phyloP scores from a whole-genome alignment of 2,113 vertebrate species.

The Chionodraco myersi region DNA sequence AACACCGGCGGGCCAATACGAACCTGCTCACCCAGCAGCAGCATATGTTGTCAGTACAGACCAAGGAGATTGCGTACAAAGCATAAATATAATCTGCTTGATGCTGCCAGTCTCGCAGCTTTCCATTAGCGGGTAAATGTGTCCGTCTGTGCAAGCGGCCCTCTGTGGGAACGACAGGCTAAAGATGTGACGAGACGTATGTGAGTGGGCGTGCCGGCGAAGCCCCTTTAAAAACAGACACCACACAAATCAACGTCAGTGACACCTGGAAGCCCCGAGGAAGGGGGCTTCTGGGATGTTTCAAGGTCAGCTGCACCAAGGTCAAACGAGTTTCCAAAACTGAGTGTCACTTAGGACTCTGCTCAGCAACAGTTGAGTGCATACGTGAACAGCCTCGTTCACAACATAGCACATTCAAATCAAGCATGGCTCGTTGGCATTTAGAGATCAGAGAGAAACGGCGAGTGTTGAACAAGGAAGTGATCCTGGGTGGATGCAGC shows the following conservation, averaged over 20 bases:
- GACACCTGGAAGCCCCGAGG: conserved; percentile 69
- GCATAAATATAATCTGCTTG: not conserved
- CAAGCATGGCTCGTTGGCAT: conserved; percentile 1
- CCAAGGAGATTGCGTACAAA: conserved; percentile 24
- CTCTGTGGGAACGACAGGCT: conserved; percentile 16
- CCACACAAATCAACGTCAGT: conserved; percentile 64
- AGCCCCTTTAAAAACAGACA: conserved; percentile 51
- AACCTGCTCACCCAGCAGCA: conserved; percentile 28
- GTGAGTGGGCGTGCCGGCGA: conserved; percentile 25
- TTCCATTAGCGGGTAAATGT: conserved; percentile 5
- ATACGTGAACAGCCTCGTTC: conserved; percentile 17
- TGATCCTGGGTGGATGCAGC: conserved; percentile 73
- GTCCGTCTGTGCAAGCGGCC: conserved; percentile 1
- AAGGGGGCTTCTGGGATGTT: conserved; percentile 40
- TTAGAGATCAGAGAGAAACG: conserved; percentile 30
- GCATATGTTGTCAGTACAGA: conserved; percentile 5
- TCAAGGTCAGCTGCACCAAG: conserved; percentile 79
- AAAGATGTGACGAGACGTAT: conserved; percentile 30
- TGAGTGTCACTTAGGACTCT: conserved; percentile 57
- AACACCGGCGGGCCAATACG: conserved; percentile 40
- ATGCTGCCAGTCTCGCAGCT: not conserved
- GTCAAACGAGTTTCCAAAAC: conserved; percentile 67
- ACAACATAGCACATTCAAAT: conserved; percentile 30
- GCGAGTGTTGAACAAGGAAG: conserved; percentile 74
- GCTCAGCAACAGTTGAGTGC: conserved; percentile 66